A percentile compares a stretch with the other conserved stretches of the same genome.
Evolutionary conservation across 2,113 vertebrate species (phyloP).

Genomic region (Zosterops borbonicus): DNA sequence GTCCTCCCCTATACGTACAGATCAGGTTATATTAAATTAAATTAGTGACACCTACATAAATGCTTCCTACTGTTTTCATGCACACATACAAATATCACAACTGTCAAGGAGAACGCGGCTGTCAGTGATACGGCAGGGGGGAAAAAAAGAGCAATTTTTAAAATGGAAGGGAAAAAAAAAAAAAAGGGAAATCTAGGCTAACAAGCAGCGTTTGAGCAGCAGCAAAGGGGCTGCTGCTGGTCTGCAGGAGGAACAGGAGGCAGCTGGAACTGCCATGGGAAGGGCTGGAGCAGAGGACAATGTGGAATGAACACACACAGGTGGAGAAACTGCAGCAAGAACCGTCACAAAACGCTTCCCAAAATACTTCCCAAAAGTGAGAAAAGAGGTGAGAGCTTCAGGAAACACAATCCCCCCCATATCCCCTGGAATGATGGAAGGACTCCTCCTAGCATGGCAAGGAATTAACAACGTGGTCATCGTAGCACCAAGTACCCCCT

Average conservation of each 20-base stretch:
- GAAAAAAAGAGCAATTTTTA: background rate
- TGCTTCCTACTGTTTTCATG: constrained; percentile 48
- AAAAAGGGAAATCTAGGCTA: background rate
- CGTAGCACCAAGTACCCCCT: background rate
- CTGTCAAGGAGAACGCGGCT: constrained; percentile 26
- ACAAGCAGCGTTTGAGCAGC: background rate
- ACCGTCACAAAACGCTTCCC: background rate
- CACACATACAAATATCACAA: constrained; percentile 55
- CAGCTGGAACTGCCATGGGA: background rate
- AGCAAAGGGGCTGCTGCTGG: background rate
- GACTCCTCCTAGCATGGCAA: background rate
- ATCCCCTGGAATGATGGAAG: fast-evolving
- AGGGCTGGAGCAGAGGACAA: background rate
- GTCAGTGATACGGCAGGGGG: background rate
- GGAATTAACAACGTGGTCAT: background rate
- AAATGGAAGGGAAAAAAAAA: background rate
- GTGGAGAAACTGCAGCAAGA: background rate
- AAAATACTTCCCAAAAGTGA: background rate
- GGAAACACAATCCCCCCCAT: background rate
- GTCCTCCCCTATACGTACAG: background rate
- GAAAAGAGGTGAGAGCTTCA: background rate
- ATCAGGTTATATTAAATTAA: constrained; percentile 64
- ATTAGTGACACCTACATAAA: constrained; percentile 66
- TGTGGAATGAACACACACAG: fast-evolving
- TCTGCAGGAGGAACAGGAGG: background rate